phyloP scores from a whole-genome alignment of 2,113 vertebrate species.

The Chiloscyllium plagiosum region DNA sequence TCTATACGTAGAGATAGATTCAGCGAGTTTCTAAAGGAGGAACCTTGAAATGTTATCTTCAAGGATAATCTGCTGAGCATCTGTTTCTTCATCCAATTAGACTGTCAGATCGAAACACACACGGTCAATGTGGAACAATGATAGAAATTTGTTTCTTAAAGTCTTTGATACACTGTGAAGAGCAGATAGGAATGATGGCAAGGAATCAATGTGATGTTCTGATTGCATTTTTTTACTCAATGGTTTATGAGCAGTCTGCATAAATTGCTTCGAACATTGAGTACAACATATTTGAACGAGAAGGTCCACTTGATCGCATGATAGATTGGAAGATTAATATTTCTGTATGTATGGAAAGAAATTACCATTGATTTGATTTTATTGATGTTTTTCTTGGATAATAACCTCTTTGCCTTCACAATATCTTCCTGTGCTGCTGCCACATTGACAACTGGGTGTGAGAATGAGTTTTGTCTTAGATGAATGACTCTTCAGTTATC shows the following conservation, averaged over 20 bases:
- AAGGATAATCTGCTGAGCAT: constrained; percentile 10
- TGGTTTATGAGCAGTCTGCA: constrained; percentile 9
- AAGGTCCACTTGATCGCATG: neutral
- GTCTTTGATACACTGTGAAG: neutral
- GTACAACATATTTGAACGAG: neutral
- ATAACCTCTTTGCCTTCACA: neutral
- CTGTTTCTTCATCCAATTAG: neutral
- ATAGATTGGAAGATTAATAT: constrained; percentile 4
- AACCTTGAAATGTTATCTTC: neutral
- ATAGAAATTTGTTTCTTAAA: neutral
- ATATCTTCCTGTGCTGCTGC: neutral
- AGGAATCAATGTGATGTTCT: constrained; percentile 15
- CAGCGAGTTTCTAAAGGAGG: neutral
- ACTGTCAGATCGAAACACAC: neutral
- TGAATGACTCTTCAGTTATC: neutral
- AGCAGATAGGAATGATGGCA: neutral
- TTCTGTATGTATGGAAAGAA: neutral
- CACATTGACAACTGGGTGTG: neutral
- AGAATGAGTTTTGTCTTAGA: neutral
- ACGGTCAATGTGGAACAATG: neutral
- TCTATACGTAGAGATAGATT: neutral
- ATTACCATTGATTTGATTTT: constrained; percentile 2
- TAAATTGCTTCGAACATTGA: neutral
- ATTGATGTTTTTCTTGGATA: neutral
- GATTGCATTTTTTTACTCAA: neutral